Base-by-base conservation (phyloP, 2,888 invertebrate species). In the Prionchulus punctatus region DNA sequence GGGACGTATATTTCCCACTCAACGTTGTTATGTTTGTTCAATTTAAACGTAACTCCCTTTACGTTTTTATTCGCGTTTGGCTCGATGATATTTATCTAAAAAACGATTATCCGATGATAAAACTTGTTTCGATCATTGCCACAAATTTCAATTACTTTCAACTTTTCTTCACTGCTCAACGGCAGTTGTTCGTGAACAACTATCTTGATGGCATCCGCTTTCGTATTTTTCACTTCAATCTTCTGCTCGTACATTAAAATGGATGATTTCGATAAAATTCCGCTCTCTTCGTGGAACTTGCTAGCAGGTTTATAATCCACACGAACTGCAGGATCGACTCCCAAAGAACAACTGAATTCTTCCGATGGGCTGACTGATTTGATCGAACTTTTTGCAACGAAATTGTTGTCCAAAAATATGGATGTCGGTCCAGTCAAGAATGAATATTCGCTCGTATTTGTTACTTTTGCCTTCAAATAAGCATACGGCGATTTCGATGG, bases 361-460 rank as follows among this genome's bases (percentile, higher is more conserved):
- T 75, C 75, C 53, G 66, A 66, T 0, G 73, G 72, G 27, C 68
- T 64, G 1, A 73, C 71, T 2, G 70, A 61, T 25, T 67, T 67
- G 45, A 73, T 59, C 50, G 63, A 60, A 3, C 63, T 64, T 66
- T 70, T 75, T 2, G 72, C 68, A 25, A 75, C 67, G 63, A 75
- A 75, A 59, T 68, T 73, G 62, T 74, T 73, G 62, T 75, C 73
- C 54, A 75, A 63, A 62, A 73, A 75, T 36, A 75, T 67, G 58
- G 67, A 68, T 23, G 70, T 70, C 15, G 68, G 64, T 21, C 75
- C 75, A 23, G 72, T 64, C 43, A 75, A 66, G 12, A 75, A 62
- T 1, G 72, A 68, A 60, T 70, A 69, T 28, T 62, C 60, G 1
- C 72, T 71, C 4, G 65, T 68, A 63, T 75, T 75, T 55, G 53